Percentiles rank a stretch among this genome's conserved stretches.
Evolutionary conservation across 2,888 invertebrate species (phyloP).

Genomic region (Netelia melanura): DNA sequence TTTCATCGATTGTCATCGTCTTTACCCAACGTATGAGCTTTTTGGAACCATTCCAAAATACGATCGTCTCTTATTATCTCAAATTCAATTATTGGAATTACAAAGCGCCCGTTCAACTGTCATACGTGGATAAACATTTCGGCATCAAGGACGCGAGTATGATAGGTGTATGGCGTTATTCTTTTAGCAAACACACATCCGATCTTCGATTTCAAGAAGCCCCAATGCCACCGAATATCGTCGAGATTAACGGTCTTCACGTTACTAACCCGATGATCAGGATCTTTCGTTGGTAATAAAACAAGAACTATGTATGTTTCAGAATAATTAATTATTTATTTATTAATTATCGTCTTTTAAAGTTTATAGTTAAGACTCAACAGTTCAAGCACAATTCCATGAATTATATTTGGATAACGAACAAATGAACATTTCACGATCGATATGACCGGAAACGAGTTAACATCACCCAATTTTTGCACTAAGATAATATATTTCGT

Average conservation of each 20-base stretch:
- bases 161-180: slow-evolving; percentile 73
- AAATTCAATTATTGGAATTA: slow-evolving; percentile 63
- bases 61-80: slow-evolving; percentile 30
- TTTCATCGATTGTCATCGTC: slow-evolving; percentile 64
- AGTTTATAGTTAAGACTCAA: neutral
- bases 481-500: no score
- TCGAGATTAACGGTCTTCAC: slow-evolving; percentile 87
- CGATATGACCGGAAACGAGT: no score
- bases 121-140: slow-evolving; percentile 72
- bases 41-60: slow-evolving; percentile 76
- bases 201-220: no score
- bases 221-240: slow-evolving; percentile 76
- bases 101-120: slow-evolving; percentile 55
- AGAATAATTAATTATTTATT: neutral
- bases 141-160: slow-evolving; percentile 66
- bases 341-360: neutral
- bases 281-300: slow-evolving; percentile 65
- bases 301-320: neutral
- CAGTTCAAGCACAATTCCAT: neutral
- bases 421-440: neutral
- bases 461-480: no score
- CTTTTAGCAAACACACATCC: slow-evolving; percentile 86
- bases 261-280: slow-evolving; percentile 63
- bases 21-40: slow-evolving; percentile 72
- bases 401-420: neutral